Percentiles rank a stretch among this genome's conserved stretches.
phyloP scores from a whole-genome alignment of 1,140 invertebrate species.

The Brachionus plicatilis region DNA sequence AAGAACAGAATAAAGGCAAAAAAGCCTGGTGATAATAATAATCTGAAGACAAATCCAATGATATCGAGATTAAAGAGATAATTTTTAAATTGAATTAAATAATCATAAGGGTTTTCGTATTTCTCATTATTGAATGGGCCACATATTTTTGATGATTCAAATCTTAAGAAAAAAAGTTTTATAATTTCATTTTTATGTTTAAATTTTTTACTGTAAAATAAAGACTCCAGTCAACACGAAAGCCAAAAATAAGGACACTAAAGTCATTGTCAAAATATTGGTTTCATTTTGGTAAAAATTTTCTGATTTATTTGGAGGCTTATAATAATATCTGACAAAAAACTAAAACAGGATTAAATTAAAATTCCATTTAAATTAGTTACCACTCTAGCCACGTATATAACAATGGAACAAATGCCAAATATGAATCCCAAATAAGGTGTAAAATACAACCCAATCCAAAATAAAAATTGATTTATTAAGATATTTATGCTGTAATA shows the following conservation, averaged over 20 bases:
- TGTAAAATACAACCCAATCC: background rate
- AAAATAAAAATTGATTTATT: background rate
- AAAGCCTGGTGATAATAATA: background rate
- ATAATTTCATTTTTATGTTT: too few species aligned
- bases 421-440: background rate
- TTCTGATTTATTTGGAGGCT: background rate
- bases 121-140: background rate
- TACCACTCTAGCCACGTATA: background rate
- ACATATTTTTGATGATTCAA: background rate
- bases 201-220: background rate
- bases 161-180: background rate
- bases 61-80: background rate
- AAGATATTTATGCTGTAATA: background rate
- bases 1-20: background rate
- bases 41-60: background rate
- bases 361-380: background rate
- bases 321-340: background rate
- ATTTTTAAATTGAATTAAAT: background rate
- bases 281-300: background rate
- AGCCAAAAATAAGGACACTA: background rate
- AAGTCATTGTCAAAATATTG: background rate
- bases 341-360: background rate
- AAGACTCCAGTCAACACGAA: background rate
- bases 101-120: background rate
- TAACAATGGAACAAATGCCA: background rate